These are phyloP conservation scores for Eumaeus atala DNA, from an alignment of 1,140 invertebrate genomes.

Conservation along the genomic window DNA sequence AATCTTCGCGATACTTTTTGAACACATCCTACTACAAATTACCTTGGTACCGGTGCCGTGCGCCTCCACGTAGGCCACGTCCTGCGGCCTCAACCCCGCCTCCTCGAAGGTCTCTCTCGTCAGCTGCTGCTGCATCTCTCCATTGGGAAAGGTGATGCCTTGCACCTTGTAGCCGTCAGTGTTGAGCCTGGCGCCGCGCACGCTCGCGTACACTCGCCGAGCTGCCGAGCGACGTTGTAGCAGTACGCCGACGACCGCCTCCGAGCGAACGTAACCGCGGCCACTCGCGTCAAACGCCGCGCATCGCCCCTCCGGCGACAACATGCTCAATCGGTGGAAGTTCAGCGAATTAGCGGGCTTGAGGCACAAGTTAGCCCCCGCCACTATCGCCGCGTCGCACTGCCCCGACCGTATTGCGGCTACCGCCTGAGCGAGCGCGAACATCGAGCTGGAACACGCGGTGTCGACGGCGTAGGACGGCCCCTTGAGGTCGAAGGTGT, in stretches of 20 bases:
- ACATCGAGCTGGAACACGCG: conserved; percentile 94
- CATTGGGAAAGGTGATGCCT: conserved; percentile 94
- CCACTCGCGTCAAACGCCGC: conserved; percentile 94
- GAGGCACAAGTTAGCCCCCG: conserved; percentile 86
- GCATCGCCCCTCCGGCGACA: conserved; percentile 91
- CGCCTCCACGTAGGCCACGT: conserved; percentile 93
- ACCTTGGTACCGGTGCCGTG: conserved; percentile 97
- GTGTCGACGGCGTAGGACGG: conserved; percentile 96
- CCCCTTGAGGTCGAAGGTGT: conserved; percentile 93
- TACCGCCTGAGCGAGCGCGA: conserved; percentile 91
- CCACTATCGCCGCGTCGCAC: conserved; percentile 95
- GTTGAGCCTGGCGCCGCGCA: conserved; percentile 91
- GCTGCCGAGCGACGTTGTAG: conserved; percentile 86
- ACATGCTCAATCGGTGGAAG: conserved; percentile 92
- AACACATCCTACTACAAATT: too few relatives aligned
- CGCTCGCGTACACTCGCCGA: conserved; percentile 87
- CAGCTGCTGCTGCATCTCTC: conserved; percentile 89
- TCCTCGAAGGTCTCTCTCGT: conserved; percentile 90
- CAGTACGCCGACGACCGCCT: conserved; percentile 87
- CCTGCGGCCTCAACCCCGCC: conserved; percentile 84
- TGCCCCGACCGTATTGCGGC: conserved; percentile 86
- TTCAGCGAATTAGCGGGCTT: conserved; percentile 94
- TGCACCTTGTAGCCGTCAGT: conserved; percentile 92
- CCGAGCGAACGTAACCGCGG: conserved; percentile 94
- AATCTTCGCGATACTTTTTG: too few relatives aligned